Percentiles rank a stretch among this genome's conserved stretches.
These are phyloP conservation scores for Urocynchramus pylzowi DNA, from an alignment of 2,113 vertebrate species.

Conservation along the genomic window DNA sequence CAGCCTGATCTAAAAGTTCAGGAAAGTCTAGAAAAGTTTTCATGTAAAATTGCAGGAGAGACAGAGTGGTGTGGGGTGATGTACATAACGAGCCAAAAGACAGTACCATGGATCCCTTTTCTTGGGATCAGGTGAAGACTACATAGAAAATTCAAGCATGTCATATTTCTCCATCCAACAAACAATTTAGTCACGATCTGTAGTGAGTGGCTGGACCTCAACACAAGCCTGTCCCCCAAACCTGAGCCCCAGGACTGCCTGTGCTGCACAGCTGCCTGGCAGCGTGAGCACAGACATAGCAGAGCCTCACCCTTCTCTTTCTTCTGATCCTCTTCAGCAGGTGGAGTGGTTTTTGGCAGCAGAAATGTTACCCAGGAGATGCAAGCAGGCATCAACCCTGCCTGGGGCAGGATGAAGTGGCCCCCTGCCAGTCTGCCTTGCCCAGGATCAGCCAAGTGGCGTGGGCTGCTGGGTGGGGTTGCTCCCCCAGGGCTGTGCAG, in stretches of 20 bases:
- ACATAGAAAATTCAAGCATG: background rate
- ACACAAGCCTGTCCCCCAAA: rapidly evolving
- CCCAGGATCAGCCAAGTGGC: background rate
- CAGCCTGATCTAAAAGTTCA: background rate
- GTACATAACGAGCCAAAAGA: background rate
- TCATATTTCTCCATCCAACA: background rate
- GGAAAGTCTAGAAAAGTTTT: background rate
- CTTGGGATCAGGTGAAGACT: background rate
- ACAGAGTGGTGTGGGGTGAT: background rate
- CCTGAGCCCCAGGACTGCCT: background rate
- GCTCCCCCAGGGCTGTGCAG: background rate
- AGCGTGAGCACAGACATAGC: background rate
- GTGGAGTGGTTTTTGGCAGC: background rate
- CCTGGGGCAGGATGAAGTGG: background rate
- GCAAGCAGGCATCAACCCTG: background rate
- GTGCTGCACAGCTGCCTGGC: background rate
- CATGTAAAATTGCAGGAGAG: background rate
- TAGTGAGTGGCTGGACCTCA: background rate
- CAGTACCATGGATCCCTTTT: background rate
- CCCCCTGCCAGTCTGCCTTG: background rate
- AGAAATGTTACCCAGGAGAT: background rate
- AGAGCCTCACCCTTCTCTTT: background rate
- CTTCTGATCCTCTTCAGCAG: background rate
- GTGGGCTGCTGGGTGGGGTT: rapidly evolving
- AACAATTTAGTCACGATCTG: rapidly evolving